phyloP scores from a whole-genome alignment of 2,888 invertebrate genomes.

The Cheilosia vulpina region DNA sequence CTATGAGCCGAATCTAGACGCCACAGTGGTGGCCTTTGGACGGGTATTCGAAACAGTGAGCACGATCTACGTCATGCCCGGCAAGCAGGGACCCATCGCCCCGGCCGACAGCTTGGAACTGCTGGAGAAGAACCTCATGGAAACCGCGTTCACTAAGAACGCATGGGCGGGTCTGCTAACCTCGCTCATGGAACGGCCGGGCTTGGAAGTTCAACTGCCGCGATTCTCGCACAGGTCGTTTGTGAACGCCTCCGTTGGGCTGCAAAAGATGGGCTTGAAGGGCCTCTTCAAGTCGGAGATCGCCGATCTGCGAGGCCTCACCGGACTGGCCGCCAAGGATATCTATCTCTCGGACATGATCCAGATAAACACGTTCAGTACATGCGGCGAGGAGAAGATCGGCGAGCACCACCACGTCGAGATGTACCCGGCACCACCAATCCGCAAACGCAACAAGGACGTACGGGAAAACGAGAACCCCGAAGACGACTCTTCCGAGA shows the following conservation, averaged over 20 bases:
- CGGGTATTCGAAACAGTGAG: conserved; percentile 89
- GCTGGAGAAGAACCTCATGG: conserved; percentile 88
- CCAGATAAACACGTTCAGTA: conserved; percentile 92
- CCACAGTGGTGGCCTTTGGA: conserved; percentile 92
- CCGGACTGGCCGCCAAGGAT: conserved; percentile 90
- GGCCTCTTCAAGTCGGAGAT: conserved; percentile 90
- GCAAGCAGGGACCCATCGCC: conserved; percentile 92
- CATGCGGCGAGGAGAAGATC: conserved; percentile 90
- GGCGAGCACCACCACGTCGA: conserved; percentile 91
- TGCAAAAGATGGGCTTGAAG: conserved; percentile 92
- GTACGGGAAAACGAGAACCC: conserved; percentile 79
- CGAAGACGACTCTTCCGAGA: conserved; percentile 80
- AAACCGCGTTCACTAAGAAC: conserved; percentile 87
- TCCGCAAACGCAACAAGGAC: conserved; percentile 84
- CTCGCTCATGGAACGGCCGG: conserved; percentile 89
- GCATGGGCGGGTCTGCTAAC: conserved; percentile 90
- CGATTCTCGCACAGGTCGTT: conserved; percentile 92
- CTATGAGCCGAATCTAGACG: conserved; percentile 93
- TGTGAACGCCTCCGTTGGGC: conserved; percentile 90
- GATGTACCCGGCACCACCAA: conserved; percentile 90
- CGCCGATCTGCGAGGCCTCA: conserved; percentile 93
- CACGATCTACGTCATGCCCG: conserved; percentile 92
- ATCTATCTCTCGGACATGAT: conserved; percentile 93
- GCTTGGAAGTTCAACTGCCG: conserved; percentile 92
- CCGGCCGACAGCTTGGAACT: conserved; percentile 91